phyloP scores from a whole-genome alignment of 2,113 vertebrate genomes.

The Halcyon malimbica region DNA sequence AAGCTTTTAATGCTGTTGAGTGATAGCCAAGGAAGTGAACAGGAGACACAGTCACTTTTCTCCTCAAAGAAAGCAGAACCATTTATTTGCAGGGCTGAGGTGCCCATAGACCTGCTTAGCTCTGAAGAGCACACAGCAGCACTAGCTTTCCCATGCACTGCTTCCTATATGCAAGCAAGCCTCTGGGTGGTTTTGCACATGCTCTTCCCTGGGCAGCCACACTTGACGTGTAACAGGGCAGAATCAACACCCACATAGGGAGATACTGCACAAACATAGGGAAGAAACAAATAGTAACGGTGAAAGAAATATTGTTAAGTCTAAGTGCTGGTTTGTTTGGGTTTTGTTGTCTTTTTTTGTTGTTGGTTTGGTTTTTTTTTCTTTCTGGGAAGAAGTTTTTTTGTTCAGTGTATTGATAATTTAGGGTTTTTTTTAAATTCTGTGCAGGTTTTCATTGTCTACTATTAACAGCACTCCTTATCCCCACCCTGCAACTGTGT shows the following conservation, averaged over 20 bases:
- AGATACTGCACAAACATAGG: background rate
- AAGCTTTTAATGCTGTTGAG: background rate
- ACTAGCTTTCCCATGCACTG: background rate
- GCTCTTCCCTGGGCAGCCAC: background rate
- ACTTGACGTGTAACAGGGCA: fast-evolving
- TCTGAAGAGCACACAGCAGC: background rate
- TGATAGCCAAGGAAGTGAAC: background rate
- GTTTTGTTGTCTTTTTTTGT: too few species aligned
- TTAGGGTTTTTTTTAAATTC: background rate
- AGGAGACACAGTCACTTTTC: background rate
- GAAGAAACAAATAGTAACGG: background rate
- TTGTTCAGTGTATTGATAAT: background rate
- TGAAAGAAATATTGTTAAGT: background rate
- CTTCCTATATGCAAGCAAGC: background rate
- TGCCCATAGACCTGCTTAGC: background rate
- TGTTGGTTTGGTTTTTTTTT: background rate
- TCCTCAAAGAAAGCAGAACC: background rate
- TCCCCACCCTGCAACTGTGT: background rate
- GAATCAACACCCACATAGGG: background rate
- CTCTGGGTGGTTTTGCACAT: fast-evolving
- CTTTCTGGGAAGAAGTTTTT: background rate
- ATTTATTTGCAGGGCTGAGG: background rate
- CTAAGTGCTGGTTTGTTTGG: background rate
- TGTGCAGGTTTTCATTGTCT: slow-evolving; percentile 38
- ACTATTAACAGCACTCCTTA: background rate